Evolutionary conservation across 2,888 invertebrate species (phyloP), one percentile per base, ranked within the genome.

Genomic region (Pandemis corylana): DNA sequence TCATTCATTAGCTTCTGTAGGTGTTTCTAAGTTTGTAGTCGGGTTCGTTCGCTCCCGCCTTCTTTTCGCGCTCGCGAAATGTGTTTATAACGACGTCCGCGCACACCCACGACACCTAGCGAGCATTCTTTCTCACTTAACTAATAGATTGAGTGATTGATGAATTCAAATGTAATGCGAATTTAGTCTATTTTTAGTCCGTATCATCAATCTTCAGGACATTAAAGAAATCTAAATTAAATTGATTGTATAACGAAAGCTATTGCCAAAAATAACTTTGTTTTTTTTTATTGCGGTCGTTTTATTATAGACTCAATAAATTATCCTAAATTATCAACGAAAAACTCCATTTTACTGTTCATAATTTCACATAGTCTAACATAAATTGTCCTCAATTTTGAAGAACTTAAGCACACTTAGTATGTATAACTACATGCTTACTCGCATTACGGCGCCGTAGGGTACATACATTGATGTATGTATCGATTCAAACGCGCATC

Each of bases 51-150:
- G 81, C 12, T 83, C 78, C 90, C 93, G 88, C 94, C 94, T 84
- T 84, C 86, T 87, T 86, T 91, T 91, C 88, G 89, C 90, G 80
- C 90, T 81, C 78, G 84, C 89, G 80, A 92, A 93, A 93, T 93
- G 92, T 88, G 87, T 89, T 92, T 90, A 89, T 93, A 94, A 93
- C 91, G 92, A 93, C 82, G 81, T 80, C 78, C 71, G 79, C 78
- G 86, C 81, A 84, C 94, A 90, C 94, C 92, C 92, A 89, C 86
- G 84, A 84, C 84, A 83, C 79, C 81, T 77, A 65, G 49, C 36
- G 44, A 76, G 78, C 69, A 71, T 81, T 80, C 78, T 78, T 89
- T 89, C 87, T 88, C 89, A 87, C 84, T 90, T 87, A 88, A 83
- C 86, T 83, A 87, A 90, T 85, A 84, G 80, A 84, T 84, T 80